A percentile compares a stretch with the other conserved stretches of the same genome.
Conservation (phyloP, 2,888 invertebrate species). For the Tinea pellionella region DNA sequence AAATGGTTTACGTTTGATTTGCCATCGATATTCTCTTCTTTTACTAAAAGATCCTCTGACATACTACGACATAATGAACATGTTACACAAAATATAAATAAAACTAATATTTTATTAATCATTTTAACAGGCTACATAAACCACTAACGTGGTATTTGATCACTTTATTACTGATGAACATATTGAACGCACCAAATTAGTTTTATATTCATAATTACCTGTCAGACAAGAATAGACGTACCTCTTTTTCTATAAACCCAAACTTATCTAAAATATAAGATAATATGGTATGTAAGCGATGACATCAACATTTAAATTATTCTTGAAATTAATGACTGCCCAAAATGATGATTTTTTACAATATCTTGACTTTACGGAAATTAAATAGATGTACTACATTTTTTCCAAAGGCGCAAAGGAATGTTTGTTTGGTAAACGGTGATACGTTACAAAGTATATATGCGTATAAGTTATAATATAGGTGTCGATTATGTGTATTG, state of each 20-base stretch:
- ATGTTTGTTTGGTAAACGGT: neutral
- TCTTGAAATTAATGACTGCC: neutral
- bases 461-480: neutral
- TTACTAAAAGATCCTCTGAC: slow-evolving; percentile 18
- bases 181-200: slow-evolving; percentile 20
- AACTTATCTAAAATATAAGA: neutral
- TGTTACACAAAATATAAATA: slow-evolving; percentile 19
- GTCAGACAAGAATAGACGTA: slow-evolving; percentile 39
- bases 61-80: slow-evolving; percentile 22
- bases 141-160: slow-evolving; percentile 1
- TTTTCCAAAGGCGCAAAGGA: too few relatives aligned
- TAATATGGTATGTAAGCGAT: neutral
- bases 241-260: neutral
- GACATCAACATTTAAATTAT: slow-evolving; percentile 10
- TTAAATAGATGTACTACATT: neutral
- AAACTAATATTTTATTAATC: slow-evolving; percentile 19
- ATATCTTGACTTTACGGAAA: neutral
- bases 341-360: neutral
- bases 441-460: neutral
- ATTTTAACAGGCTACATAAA: neutral
- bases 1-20: neutral
- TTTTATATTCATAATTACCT: slow-evolving; percentile 38
- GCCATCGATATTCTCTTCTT: neutral
- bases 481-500: neutral
- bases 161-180: neutral